Conservation (phyloP, 37 sponge, comb jelly and placozoan species). For the Ephydatia muelleri region DNA sequence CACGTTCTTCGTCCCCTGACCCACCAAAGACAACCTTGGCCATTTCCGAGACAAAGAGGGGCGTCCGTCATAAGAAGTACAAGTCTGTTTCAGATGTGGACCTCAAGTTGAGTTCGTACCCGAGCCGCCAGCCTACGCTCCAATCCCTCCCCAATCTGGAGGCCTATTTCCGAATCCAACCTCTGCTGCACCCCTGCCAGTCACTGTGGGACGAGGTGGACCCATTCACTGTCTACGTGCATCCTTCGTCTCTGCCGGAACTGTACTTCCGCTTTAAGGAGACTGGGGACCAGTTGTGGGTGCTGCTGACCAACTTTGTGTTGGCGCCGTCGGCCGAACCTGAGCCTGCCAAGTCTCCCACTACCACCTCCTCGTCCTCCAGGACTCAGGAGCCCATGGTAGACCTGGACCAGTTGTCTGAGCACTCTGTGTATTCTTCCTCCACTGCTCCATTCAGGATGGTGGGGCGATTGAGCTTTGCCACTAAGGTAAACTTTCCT, state of each 20-base stretch:
- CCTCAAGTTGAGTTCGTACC: neutral
- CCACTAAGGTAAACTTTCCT: neutral
- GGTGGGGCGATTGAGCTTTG: constrained; percentile 35
- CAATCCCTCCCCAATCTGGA: constrained; percentile 33
- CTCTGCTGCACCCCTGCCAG: neutral
- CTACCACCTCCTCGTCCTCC: neutral
- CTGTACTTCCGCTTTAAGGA: constrained; percentile 19
- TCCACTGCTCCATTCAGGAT: neutral
- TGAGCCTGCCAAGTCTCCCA: neutral
- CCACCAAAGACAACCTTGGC: neutral
- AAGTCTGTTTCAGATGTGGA: neutral
- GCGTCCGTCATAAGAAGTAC: neutral
- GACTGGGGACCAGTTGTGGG: neutral
- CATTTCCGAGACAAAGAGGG: neutral
- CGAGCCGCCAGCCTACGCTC: constrained; percentile 9
- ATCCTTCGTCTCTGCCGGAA: constrained; percentile 67
- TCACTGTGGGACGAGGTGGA: constrained; percentile 17
- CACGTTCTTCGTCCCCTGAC: neutral
- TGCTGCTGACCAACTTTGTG: neutral
- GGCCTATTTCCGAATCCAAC: constrained; percentile 60
- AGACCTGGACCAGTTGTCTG: neutral
- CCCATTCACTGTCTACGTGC: constrained; percentile 53
- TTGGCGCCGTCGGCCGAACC: constrained; percentile 21
- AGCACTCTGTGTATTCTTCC: neutral
- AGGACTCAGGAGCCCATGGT: neutral